Evolutionary conservation across 2,113 vertebrate genomes (phyloP).

Genomic region (Pygoscelis adeliae): DNA sequence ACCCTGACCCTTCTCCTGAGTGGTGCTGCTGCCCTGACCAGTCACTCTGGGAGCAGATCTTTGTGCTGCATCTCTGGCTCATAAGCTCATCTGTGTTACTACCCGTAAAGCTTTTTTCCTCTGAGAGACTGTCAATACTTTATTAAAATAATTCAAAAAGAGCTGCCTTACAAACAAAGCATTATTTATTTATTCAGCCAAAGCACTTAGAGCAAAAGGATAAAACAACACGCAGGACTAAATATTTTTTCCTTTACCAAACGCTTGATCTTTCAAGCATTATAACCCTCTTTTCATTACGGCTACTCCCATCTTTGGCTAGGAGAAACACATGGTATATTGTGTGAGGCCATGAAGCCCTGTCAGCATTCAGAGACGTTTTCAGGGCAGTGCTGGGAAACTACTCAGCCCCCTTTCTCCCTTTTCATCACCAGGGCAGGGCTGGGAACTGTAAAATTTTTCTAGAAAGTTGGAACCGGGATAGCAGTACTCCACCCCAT

Average conservation of each 20-base stretch:
- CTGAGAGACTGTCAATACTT: background rate
- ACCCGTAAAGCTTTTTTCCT: background rate
- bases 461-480: background rate
- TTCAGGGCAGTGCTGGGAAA: constrained; percentile 23
- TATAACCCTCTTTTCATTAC: background rate
- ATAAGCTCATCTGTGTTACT: background rate
- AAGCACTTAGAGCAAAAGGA: background rate
- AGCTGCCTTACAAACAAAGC: background rate
- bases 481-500: constrained; percentile 3
- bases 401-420: background rate
- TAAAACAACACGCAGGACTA: background rate
- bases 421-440: constrained; percentile 12
- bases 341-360: background rate
- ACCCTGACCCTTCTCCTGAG: background rate
- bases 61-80: background rate
- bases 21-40: background rate
- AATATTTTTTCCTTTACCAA: background rate
- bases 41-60: background rate
- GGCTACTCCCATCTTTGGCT: background rate
- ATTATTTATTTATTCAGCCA: background rate
- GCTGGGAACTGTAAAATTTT: background rate
- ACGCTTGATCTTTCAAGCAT: background rate
- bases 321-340: background rate
- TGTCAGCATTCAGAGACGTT: background rate
- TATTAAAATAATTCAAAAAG: background rate